Conservation (phyloP, 2,888 invertebrate species). For the Apotomis capreana region DNA sequence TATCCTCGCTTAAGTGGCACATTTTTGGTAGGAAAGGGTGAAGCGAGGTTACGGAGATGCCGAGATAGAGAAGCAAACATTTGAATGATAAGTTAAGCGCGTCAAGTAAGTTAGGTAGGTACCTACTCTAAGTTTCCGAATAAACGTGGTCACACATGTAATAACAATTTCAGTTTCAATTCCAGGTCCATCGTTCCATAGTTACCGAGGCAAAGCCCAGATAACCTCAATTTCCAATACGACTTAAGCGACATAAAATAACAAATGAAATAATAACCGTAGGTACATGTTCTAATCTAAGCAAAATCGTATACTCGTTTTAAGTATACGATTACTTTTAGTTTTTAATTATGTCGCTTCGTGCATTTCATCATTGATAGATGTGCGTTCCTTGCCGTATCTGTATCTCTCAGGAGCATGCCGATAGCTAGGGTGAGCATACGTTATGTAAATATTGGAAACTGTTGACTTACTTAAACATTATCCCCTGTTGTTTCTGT, state of each 20-base stretch:
- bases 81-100: not conserved
- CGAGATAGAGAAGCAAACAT: no score
- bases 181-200: slow-evolving; percentile 18
- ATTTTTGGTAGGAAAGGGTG: no score
- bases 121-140: not conserved
- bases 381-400: not conserved
- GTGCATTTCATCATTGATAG: not conserved
- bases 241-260: not conserved
- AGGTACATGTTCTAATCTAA: no score
- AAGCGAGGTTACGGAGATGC: no score
- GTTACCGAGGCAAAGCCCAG: slow-evolving; percentile 3
- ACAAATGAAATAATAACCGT: no score
- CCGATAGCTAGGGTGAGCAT: not conserved
- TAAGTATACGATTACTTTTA: not conserved
- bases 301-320: no score
- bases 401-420: not conserved
- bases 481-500: no score
- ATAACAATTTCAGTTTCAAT: slow-evolving; percentile 37
- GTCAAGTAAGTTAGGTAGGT: not conserved
- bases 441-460: no score
- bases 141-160: slow-evolving; percentile 8
- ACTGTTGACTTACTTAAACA: not conserved
- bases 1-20: no score
- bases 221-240: not conserved
- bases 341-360: not conserved